Conservation (phyloP, 2,797 vertebrate species). For the Sarcophilus harrisii region DNA sequence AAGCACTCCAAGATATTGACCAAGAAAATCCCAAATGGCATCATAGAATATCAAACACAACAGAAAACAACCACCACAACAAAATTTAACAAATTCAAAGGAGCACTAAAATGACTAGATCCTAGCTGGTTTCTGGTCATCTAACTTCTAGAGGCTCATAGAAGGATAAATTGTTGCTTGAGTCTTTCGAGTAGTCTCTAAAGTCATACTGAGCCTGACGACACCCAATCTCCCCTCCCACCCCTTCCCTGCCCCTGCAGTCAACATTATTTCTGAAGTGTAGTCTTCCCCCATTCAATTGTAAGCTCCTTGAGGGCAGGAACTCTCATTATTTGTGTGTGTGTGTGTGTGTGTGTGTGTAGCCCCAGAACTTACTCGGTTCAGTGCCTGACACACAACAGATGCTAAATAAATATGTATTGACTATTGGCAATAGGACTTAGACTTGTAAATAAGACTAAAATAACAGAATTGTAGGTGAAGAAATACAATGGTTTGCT, state of each 20-base stretch:
- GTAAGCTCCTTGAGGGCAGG: background rate
- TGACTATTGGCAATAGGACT: too few relatives aligned
- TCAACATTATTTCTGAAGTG: background rate
- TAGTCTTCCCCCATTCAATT: background rate
- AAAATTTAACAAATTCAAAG: background rate
- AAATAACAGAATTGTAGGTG: background rate
- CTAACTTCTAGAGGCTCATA: background rate
- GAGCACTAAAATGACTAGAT: background rate
- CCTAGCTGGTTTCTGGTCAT: background rate
- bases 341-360: background rate
- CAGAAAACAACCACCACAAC: background rate
- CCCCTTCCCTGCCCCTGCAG: too few relatives aligned
- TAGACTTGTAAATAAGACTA: too few relatives aligned
- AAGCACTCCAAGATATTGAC: background rate
- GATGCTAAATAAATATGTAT: background rate
- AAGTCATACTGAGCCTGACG: background rate
- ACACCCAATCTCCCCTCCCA: background rate
- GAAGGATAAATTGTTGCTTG: background rate
- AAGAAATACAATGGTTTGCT: background rate
- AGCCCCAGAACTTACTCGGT: background rate
- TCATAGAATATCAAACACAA: background rate
- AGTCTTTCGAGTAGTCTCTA: background rate
- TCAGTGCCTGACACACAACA: background rate
- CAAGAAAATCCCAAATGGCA: background rate
- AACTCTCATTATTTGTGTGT: background rate